Percentiles rank a stretch among this genome's conserved stretches.
phyloP scores from a whole-genome alignment of 2,113 vertebrate genomes.

The Antechinus flavipes region DNA sequence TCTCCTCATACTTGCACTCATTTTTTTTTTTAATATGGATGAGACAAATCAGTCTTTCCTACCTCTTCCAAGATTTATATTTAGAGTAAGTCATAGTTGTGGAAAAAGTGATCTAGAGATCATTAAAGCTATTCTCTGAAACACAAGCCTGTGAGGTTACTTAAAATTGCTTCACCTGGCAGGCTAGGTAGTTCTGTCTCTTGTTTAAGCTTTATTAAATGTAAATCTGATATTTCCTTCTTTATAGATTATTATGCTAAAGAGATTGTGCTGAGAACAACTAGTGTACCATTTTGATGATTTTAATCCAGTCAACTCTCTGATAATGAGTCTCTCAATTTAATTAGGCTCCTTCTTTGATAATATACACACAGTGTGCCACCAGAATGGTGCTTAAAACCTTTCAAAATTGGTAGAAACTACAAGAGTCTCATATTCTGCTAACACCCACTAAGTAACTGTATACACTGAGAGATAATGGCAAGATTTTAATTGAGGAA shows the following conservation, averaged over 20 bases:
- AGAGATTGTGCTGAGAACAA: not conserved
- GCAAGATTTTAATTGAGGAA: not conserved
- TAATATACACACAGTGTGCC: not conserved
- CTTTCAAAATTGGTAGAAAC: not conserved
- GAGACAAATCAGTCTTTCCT: not conserved
- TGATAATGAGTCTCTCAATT: not conserved
- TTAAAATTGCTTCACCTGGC: not conserved
- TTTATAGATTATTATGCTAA: not conserved
- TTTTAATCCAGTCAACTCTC: not conserved
- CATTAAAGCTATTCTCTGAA: not conserved
- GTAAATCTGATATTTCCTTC: not conserved
- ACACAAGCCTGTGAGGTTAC: not conserved
- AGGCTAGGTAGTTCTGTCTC: not conserved
- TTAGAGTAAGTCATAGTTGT: not conserved
- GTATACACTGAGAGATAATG: not conserved
- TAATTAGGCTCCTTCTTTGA: not conserved
- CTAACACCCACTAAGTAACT: not conserved
- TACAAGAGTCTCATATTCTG: not conserved
- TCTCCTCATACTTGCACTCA: not conserved
- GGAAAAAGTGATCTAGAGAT: not conserved
- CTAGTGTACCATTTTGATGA: not conserved
- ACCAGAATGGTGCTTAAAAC: not conserved
- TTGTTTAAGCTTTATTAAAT: not conserved
- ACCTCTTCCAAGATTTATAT: not conserved
- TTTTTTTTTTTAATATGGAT: not conserved